phyloP scores from a whole-genome alignment of 2,888 invertebrate genomes.

The Palloptera scutellata region DNA sequence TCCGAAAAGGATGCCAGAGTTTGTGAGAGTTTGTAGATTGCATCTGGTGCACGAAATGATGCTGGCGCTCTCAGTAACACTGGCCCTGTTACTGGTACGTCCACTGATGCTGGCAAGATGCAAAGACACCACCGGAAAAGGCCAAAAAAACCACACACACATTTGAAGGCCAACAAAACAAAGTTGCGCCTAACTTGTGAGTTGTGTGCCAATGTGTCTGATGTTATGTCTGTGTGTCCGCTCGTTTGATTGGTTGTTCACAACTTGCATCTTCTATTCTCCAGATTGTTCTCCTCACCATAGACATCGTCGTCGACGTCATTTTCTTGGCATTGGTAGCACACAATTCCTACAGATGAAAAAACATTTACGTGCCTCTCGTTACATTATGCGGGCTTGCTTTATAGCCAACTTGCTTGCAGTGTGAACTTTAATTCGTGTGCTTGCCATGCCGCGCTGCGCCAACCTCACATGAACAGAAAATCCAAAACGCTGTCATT shows the following conservation, averaged over 20 bases:
- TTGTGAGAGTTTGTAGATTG: conserved; percentile 8
- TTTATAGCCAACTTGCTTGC: not conserved
- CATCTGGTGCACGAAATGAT: conserved; percentile 10
- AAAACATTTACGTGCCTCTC: conserved; percentile 17
- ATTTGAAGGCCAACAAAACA: conserved; percentile 22
- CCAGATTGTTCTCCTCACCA: too few species aligned
- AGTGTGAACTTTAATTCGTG: conserved; percentile 21
- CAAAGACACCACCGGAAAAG: conserved; percentile 1
- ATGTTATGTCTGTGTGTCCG: not conserved
- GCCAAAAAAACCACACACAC: not conserved
- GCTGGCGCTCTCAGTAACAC: too few species aligned
- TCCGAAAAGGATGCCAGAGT: conserved; percentile 32
- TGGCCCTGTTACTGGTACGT: too few species aligned
- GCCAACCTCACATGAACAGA: not conserved
- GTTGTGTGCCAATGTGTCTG: conserved; percentile 18
- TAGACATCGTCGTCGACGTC: too few species aligned
- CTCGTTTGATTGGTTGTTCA: not conserved
- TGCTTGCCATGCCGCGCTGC: not conserved
- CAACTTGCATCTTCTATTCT: not conserved
- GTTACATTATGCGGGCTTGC: conserved; percentile 19
- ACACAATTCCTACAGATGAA: not conserved
- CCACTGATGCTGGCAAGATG: not conserved
- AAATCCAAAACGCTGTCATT: conserved; percentile 1
- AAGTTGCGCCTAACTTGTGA: conserved; percentile 23
- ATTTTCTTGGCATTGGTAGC: too few species aligned